Percentiles rank a stretch among this genome's conserved stretches.
Conservation (phyloP, 2,797 vertebrate genomes). For the Salarias fasciatus region DNA sequence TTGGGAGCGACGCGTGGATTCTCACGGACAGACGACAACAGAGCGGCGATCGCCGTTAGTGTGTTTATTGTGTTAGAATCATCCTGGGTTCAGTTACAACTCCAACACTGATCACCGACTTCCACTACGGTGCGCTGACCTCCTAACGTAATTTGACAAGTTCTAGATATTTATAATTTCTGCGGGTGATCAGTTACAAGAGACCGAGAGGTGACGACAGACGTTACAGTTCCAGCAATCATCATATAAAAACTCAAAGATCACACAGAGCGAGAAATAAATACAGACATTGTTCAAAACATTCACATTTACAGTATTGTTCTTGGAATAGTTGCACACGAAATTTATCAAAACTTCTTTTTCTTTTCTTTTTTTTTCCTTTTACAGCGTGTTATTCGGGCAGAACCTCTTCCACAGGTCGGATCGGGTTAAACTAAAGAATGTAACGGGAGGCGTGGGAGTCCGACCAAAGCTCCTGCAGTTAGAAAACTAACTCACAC, state of each 20-base stretch:
- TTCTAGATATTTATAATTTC: conserved; percentile 52
- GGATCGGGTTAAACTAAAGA: conserved; percentile 10
- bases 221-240: conserved; percentile 42
- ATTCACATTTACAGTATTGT: conserved; percentile 71
- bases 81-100: conserved; percentile 40
- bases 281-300: conserved; percentile 73
- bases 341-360: conserved; percentile 30
- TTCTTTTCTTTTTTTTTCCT: not conserved
- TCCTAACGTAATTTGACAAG: conserved; percentile 32
- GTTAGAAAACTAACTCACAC: conserved; percentile 15
- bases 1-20: not conserved
- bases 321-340: conserved; percentile 53
- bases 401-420: not conserved
- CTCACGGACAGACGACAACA: no score
- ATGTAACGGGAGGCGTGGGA: not conserved
- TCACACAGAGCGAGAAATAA: conserved; percentile 65
- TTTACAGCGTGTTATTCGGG: not conserved
- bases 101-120: conserved; percentile 52
- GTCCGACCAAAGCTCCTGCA: no score
- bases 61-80: conserved; percentile 77
- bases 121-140: conserved; percentile 52
- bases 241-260: conserved; percentile 53
- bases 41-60: conserved; percentile 47
- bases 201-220: conserved; percentile 42
- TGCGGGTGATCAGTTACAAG: conserved; percentile 44